Base-by-base conservation (phyloP, 2,888 invertebrate species). In the Baccha elongata region DNA sequence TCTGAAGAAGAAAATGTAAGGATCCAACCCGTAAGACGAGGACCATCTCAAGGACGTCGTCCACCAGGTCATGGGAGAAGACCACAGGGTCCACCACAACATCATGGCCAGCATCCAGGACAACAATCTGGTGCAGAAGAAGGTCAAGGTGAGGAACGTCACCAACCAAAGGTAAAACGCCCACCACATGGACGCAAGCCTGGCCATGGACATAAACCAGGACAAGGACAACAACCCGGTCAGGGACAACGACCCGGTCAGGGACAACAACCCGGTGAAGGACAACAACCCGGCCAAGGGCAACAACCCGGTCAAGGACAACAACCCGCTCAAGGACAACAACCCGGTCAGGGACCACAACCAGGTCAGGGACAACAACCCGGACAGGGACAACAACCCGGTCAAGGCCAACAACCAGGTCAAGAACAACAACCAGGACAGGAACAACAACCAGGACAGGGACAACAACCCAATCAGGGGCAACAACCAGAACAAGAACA, bases 241-340 rank as follows among this genome's bases (percentile, higher is more conserved):
- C 13, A 60, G 2, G 26, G 65, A 13, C 40, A 35, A 3, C 46
- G 65, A 3, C 55, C 40, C 23, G 76, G 64, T 11, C 64, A 64
- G 3, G 72, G 44, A 8, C 50, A 11, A 5, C 21, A 53, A 11
- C 29, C 50, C 7, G 50, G 53, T 23, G 23, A 13, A 2, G 53
- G 53, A 17, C 67, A 29, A 1, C 44, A 32, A 3, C 62, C 44
- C n/a, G 48, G 37, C 6, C 55, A 52, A 15, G 50, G 29, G 32
- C 32, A 52, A 3, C 52, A 52, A 6, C 52, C 32, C 11, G 52
- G 32, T 1, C 52, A 52, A 32, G 52, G 37, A 11, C 21, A 32
- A 21, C 53, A 37, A 13, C 62, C 62, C 32, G 69, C 55, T 15
- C 58, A 50, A 2, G 48, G 44, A 10, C 40, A 48, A 8, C 26